phyloP scores from a whole-genome alignment of 2,113 vertebrate species.

The Chaetorhynchus papuensis region DNA sequence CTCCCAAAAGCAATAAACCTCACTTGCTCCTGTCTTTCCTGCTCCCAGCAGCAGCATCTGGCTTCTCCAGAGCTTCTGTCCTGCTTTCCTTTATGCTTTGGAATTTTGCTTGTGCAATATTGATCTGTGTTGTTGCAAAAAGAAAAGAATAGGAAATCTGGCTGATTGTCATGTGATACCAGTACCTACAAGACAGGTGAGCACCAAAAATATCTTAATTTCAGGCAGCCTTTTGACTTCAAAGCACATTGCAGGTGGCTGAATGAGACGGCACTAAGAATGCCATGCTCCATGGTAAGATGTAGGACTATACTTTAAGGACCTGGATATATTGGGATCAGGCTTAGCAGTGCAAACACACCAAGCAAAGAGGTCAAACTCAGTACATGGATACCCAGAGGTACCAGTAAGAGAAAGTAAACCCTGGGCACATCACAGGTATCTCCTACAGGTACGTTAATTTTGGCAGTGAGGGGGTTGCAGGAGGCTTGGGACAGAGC shows the following conservation, averaged over 20 bases:
- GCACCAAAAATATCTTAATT: neutral
- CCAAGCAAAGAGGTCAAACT: neutral
- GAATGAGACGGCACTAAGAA: neutral
- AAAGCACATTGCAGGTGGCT: neutral
- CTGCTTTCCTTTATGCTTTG: neutral
- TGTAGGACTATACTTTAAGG: neutral
- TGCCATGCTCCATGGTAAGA: neutral
- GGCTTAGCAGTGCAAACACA: neutral
- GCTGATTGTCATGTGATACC: neutral
- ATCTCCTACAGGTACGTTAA: neutral
- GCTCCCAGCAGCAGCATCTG: neutral
- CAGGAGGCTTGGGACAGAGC: neutral
- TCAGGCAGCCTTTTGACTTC: neutral
- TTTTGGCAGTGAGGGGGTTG: neutral
- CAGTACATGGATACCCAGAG: neutral
- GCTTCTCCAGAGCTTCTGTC: neutral
- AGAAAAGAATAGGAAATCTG: neutral
- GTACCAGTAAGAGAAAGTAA: neutral
- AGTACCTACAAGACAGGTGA: neutral
- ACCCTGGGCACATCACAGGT: neutral
- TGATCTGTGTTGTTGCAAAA: neutral
- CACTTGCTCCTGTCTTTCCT: neutral
- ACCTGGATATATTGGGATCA: neutral
- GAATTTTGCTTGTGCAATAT: neutral
- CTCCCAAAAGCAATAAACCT: rapidly evolving